Evolutionary conservation across 2,888 invertebrate species (phyloP).

Genomic region (Ryuthela nishihirai): DNA sequence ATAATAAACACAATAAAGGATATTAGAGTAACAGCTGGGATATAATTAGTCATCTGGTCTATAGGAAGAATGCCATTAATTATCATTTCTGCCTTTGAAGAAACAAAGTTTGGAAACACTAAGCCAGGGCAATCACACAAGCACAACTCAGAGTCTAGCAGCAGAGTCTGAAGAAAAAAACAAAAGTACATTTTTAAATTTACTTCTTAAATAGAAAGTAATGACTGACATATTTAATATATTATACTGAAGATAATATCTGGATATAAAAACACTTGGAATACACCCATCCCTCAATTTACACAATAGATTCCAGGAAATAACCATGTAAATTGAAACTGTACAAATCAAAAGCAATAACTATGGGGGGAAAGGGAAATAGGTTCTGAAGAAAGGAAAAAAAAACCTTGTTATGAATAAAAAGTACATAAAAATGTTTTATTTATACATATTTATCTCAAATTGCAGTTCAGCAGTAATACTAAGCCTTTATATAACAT

Average conservation of each 20-base stretch:
- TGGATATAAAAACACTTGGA: too few species aligned
- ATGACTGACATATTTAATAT: not conserved
- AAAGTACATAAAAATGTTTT: too few species aligned
- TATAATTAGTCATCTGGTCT: slow-evolving; percentile 94
- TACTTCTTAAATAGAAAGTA: not conserved
- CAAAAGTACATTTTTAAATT: not conserved
- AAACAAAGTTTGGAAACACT: slow-evolving; percentile 95
- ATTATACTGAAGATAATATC: not conserved
- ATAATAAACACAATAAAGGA: slow-evolving; percentile 14
- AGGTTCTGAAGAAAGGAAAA: too few species aligned
- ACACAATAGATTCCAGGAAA: too few species aligned
- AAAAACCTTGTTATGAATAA: too few species aligned
- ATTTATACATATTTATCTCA: too few species aligned
- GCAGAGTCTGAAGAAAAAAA: slow-evolving; percentile 67
- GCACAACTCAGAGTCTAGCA: slow-evolving; percentile 69
- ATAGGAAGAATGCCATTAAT: slow-evolving; percentile 94
- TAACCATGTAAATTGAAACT: too few species aligned
- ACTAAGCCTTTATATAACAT: too few species aligned
- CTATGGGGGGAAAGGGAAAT: too few species aligned
- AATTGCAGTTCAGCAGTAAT: too few species aligned
- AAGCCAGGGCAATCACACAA: slow-evolving; percentile 97
- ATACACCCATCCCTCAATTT: too few species aligned
- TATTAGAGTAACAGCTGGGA: slow-evolving; percentile 70
- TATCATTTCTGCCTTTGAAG: slow-evolving; percentile 90
- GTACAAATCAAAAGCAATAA: too few species aligned